phyloP scores from a whole-genome alignment of 2,797 vertebrate genomes.

The Anguilla megastoma region DNA sequence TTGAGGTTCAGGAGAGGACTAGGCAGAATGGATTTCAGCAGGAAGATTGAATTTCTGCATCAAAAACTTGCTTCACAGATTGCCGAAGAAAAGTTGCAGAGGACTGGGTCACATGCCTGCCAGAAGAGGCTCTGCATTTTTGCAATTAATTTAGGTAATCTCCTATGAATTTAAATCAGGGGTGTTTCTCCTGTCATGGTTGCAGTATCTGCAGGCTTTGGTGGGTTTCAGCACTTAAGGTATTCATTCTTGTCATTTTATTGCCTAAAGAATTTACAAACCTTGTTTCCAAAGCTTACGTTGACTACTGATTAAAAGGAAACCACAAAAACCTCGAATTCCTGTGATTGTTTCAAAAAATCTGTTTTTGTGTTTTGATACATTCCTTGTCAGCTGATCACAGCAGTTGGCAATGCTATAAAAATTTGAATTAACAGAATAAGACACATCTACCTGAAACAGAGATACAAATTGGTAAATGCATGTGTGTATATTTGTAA shows the following conservation, averaged over 20 bases:
- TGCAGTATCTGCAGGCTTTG: too few species aligned
- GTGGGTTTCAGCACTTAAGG: too few species aligned
- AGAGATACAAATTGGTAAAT: background rate
- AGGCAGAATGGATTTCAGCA: constrained; percentile 38
- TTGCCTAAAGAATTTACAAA: too few species aligned
- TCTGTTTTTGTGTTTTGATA: too few species aligned
- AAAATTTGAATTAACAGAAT: background rate
- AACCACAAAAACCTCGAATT: too few species aligned
- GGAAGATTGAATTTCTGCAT: constrained; percentile 47
- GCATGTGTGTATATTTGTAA: background rate
- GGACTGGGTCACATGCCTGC: background rate
- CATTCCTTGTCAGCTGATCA: too few species aligned
- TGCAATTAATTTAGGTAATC: background rate
- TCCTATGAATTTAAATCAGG: background rate
- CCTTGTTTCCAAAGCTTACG: too few species aligned
- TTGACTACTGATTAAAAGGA: too few species aligned
- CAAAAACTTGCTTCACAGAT: constrained; percentile 45
- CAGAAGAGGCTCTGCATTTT: background rate
- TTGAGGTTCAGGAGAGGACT: background rate
- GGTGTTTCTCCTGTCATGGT: background rate
- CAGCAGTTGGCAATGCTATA: too few species aligned
- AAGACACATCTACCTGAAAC: background rate
- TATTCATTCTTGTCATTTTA: too few species aligned
- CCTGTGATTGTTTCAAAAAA: too few species aligned
- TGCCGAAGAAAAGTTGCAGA: constrained; percentile 31